Base-by-base conservation (phyloP, 2,888 invertebrate genomes). In the Pristionchus exspectatus region DNA sequence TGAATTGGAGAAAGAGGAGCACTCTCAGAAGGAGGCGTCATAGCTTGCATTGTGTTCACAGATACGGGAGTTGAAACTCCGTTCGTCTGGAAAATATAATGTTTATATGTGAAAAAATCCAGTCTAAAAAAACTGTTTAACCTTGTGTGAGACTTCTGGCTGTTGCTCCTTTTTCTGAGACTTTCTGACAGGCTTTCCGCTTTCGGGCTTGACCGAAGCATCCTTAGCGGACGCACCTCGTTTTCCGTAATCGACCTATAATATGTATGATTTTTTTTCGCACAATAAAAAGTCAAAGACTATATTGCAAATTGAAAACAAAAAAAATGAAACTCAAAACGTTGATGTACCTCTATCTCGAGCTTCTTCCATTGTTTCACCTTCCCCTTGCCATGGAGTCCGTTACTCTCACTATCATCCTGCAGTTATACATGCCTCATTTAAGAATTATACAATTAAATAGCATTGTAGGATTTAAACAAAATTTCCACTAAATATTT, bases 281-380 rank as follows among this genome's bases (percentile, higher is more conserved):
- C 16, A 18, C 16, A 24, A 4, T 0, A 69, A 24, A 27, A n/a
- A 69, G 2, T 24, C 1, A n/a, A 27, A 69, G 5, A 3, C 69
- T 4, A 27, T 69, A 4, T 69, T n/a, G 14, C 66, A 66, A 38
- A 10, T 69, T 27, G 2, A 27, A 27, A 27, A 5, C 27, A 69
- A 27, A 27, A 27, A 27, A 14, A 24, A 9, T 69, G 38, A 38
- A 69, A 7, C 27, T 9, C 14, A 9, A 12, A n/a, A 27, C 0
- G n/a, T n/a, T 66, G 2, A 33, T 9, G 16, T 30, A 95, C 92
- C 14, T 94, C 92, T 69, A 95, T 94, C 27, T 95, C 94, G 27
- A 95, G 90, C 89, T 93, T 93, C 88, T 94, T 95, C 95, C 95
- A 95, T 83, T 92, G 93, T 83, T 94, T 93, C 72, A 93, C 93